Conservation (phyloP, 2,113 vertebrate species). For the Dromaius novaehollandiae region DNA sequence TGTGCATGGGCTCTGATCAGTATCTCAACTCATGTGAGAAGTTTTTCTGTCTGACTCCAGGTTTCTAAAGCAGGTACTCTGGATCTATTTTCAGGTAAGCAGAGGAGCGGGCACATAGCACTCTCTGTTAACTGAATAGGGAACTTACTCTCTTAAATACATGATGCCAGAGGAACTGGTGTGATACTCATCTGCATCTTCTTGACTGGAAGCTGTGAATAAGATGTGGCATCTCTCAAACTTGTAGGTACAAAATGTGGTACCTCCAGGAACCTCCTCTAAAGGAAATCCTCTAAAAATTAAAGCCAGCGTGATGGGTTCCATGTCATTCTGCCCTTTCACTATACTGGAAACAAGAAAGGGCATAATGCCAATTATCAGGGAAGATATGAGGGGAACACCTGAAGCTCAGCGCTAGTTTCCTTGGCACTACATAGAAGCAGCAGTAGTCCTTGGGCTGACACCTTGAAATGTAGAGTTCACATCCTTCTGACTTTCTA, state of each 20-base stretch:
- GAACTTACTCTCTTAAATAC: not conserved
- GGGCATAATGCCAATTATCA: not conserved
- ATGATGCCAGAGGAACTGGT: not conserved
- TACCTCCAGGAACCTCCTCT: not conserved
- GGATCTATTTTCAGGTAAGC: not conserved
- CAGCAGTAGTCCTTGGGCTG: not conserved
- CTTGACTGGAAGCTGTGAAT: not conserved
- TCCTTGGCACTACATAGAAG: not conserved
- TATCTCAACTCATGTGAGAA: not conserved
- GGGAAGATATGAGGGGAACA: not conserved
- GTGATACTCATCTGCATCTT: not conserved
- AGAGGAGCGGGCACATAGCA: not conserved
- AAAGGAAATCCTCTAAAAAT: not conserved
- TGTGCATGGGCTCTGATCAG: not conserved
- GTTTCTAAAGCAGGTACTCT: not conserved
- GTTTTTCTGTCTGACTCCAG: not conserved
- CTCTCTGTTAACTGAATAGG: not conserved
- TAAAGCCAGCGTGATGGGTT: not conserved
- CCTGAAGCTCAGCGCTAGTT: not conserved
- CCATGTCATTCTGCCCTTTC: not conserved
- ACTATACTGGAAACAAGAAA: not conserved
- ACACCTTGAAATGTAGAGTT: not conserved
- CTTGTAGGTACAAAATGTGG: not conserved
- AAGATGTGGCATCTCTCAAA: not conserved
- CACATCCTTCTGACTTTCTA: not conserved